These are phyloP conservation scores for Philypnodon macrostomus DNA, from an alignment of 2,797 vertebrate species.

Conservation along the genomic window DNA sequence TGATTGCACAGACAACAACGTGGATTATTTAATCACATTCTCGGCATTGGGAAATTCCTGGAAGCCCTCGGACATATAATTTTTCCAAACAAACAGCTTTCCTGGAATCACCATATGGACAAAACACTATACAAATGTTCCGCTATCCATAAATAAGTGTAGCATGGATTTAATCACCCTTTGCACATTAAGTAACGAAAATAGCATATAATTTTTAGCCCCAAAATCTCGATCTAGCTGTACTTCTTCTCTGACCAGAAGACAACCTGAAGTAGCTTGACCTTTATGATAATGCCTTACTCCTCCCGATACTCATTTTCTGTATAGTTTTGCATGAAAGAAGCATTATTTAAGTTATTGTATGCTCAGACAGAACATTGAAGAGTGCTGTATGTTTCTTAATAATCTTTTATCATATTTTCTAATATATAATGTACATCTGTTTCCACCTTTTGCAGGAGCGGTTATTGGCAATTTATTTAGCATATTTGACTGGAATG, in stretches of 20 bases:
- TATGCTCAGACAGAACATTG: constrained; percentile 43
- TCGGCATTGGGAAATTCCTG: constrained; percentile 22
- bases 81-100: constrained; percentile 38
- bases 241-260: constrained; percentile 29
- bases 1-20: constrained; percentile 18
- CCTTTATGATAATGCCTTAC: constrained; percentile 72
- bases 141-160: constrained; percentile 39
- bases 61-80: constrained; percentile 14
- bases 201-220: constrained; percentile 14
- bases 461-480: constrained; percentile 28
- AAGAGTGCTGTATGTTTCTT: constrained; percentile 37
- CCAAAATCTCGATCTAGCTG: constrained; percentile 3
- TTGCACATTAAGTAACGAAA: constrained; percentile 39
- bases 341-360: constrained; percentile 62
- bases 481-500: constrained; percentile 40
- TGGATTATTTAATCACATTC: constrained; percentile 19
- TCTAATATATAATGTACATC: constrained; percentile 41
- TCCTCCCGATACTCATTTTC: constrained; percentile 52
- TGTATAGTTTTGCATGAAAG: constrained; percentile 69
- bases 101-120: constrained; percentile 19
- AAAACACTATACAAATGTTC: constrained; percentile 32
- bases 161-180: constrained; percentile 50
- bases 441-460: constrained; percentile 4
- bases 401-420: constrained; percentile 33
- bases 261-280: constrained; percentile 60